Percentiles rank a stretch among this genome's conserved stretches.
These are phyloP conservation scores for Ia io DNA, from an alignment of 2,113 vertebrate species.

Conservation along the genomic window DNA sequence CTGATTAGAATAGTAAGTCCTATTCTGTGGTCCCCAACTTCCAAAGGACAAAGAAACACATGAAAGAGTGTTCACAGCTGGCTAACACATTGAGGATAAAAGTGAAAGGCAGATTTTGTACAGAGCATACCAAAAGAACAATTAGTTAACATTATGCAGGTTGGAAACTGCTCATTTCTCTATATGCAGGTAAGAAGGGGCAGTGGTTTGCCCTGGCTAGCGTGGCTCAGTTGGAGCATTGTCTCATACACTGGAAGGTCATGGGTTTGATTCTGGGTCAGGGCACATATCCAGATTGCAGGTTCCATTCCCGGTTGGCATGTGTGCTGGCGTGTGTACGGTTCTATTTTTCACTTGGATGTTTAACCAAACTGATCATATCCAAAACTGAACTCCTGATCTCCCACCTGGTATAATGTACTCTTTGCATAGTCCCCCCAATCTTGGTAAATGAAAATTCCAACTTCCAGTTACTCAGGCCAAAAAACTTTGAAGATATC, in stretches of 20 bases:
- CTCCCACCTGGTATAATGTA: not conserved
- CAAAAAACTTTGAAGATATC: not conserved
- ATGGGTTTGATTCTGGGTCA: not conserved
- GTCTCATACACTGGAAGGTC: not conserved
- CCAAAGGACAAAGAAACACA: not conserved
- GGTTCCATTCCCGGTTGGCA: not conserved
- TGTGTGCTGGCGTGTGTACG: no score
- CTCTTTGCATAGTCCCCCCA: not conserved
- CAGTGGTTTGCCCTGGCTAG: not conserved
- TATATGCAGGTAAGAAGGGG: not conserved
- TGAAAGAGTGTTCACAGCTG: not conserved
- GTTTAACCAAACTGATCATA: not conserved
- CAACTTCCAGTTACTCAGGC: not conserved
- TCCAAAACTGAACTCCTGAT: not conserved
- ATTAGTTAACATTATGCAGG: not conserved
- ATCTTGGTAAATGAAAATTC: not conserved
- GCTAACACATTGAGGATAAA: not conserved
- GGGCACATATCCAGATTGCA: not conserved
- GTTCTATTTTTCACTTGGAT: slow-evolving; percentile 12
- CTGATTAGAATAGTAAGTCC: not conserved
- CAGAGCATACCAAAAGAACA: not conserved
- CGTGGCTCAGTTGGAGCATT: not conserved
- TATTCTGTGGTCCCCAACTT: not conserved
- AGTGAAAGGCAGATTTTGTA: not conserved
- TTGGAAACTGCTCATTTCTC: not conserved